Evolutionary conservation across 2,113 vertebrate genomes (phyloP).

Genomic region (Eclectus roratus): DNA sequence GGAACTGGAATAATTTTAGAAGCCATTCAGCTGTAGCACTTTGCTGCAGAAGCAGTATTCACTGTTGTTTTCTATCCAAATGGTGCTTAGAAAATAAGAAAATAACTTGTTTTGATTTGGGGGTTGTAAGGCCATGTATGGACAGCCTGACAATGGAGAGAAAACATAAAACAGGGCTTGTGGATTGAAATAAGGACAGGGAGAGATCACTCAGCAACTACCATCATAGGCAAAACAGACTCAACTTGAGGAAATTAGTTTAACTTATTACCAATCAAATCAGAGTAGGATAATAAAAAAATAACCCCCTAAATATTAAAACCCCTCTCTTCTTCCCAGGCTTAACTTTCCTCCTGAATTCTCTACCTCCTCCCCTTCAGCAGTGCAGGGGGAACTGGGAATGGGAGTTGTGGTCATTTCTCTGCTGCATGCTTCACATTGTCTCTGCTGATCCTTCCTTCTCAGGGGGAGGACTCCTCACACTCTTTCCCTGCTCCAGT

Average conservation of each 20-base stretch:
- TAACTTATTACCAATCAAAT: not conserved
- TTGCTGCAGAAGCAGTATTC: not conserved
- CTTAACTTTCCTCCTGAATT: not conserved
- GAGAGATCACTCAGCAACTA: not conserved
- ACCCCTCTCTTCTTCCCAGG: accelerated
- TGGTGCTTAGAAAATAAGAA: not conserved
- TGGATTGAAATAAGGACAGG: not conserved
- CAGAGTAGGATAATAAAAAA: not conserved
- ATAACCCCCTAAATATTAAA: not conserved
- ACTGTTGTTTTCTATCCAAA: not conserved
- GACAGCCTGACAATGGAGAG: not conserved
- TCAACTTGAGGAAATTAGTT: not conserved
- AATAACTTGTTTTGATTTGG: not conserved
- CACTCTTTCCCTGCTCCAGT: not conserved
- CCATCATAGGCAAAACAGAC: accelerated
- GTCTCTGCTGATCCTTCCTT: not conserved
- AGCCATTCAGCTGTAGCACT: not conserved
- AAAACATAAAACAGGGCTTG: not conserved
- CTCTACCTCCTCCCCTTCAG: not conserved
- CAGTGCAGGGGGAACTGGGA: accelerated
- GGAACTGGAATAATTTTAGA: slow-evolving; percentile 30
- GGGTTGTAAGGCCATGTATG: not conserved
- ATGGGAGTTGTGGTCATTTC: not conserved
- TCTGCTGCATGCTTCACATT: not conserved
- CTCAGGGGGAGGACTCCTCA: not conserved